Percentiles rank a stretch among this genome's conserved stretches.
Evolutionary conservation across 2,888 invertebrate genomes (phyloP).

Genomic region (Congeria kusceri): DNA sequence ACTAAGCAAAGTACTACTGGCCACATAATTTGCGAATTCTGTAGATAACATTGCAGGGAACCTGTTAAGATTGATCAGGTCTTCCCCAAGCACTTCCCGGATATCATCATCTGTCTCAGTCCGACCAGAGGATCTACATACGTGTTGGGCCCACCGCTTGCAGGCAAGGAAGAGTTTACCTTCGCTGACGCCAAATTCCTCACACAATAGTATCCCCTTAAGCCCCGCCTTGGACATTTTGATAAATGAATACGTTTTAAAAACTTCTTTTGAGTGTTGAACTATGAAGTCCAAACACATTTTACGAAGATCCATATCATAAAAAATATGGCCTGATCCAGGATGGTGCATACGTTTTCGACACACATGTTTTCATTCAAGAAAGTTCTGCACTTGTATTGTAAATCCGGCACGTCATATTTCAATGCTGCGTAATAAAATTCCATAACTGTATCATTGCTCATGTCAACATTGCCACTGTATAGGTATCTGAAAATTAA

Average conservation of each 20-base stretch:
- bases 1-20: too few species aligned
- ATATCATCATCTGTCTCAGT: too few species aligned
- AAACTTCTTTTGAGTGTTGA: background rate
- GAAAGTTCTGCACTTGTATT: background rate
- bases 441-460: background rate
- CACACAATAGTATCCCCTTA: background rate
- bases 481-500: background rate
- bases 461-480: background rate
- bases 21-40: too few species aligned
- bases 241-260: background rate
- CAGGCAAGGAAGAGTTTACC: too few species aligned
- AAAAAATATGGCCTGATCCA: background rate
- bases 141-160: too few species aligned
- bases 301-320: background rate
- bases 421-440: background rate
- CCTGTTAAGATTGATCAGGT: too few species aligned
- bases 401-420: background rate
- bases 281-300: background rate
- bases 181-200: background rate
- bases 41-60: too few species aligned
- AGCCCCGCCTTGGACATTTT: background rate
- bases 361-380: background rate
- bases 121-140: too few species aligned
- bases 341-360: slow-evolving; percentile 5
- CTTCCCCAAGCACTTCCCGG: too few species aligned